Base-by-base conservation (phyloP, 2,888 invertebrate genomes). In the Sthenelais limicola region DNA sequence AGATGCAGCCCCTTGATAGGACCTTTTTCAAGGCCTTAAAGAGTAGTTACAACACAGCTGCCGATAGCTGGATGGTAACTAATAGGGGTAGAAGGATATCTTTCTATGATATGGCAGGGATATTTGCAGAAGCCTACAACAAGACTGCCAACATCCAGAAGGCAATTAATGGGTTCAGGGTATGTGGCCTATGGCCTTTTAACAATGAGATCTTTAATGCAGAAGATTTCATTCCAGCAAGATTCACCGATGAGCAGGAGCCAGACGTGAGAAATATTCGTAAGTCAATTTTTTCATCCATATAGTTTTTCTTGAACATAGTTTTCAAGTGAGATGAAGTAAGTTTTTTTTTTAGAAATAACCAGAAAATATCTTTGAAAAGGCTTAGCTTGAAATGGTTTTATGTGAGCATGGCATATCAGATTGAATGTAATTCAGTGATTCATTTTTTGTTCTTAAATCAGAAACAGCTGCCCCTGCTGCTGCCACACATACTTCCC, bases 1-100 rank as follows among this genome's bases (percentile, higher is more conserved):
- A 74, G 54, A 69, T 81, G 76, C 80, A 81, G 62, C 80, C 78
- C 2, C 69, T 81, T 3, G 80, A 81, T 66, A 54, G 76, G n/a
- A 72, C 74, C 0, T 79, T 80, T 35, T 81, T 79, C 58, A 76
- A 75, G 47, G 74, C 78, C 15, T 68, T 81, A 49, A 81, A 77
- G 49, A 68, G 71, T 9, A 62, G 68, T n/a, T 79, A 74, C 62
- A 75, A 73, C 52, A 38, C 35, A 18, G 73, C 33, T 18, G 49
- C 67, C 24, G 74, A 76, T 47, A 69, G 18, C 28, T 79, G 74
- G 73, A 78, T 77, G 75, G 56, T 71, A 18, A 62, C 66, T 15
- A 68, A 75, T 35, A 76, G 67, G n/a, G 75, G 76, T 21, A 38
- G 71, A 26, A 49, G 74, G 4, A 71, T 79, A n/a, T 66, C 72